Base-by-base conservation (phyloP, 1,140 invertebrate genomes). In the Cyphomyrmex costatus region DNA sequence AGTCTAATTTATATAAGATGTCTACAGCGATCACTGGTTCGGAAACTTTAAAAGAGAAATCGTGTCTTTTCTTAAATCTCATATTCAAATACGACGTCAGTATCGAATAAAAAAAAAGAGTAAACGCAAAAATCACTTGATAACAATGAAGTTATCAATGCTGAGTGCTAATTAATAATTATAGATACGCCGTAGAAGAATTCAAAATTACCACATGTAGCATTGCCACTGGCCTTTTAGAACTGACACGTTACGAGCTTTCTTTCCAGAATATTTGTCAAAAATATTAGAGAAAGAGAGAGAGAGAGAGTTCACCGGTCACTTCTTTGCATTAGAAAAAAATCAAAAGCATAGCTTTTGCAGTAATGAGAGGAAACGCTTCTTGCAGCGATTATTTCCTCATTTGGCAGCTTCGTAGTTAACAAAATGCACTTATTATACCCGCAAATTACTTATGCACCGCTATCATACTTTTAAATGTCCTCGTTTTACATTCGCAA, bases 371-470 rank as follows among this genome's bases (percentile, higher is more conserved):
- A 86, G 63, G 36, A 79, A 90, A 66, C 73, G 79, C 82, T 58
- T 30, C 77, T 58, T 30, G 42, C 42, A 87, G 80, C 73, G 80
- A 84, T 77, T 65, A 73, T 65, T 88, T 61, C 60, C 71, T 63
- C 63, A 36, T 53, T 30, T 21, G 16, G 7, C 58, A 77, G 14
- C 21, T 16, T 36, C 70, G 36, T 16, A 61, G 30, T 42, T 6
- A 74, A 46, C 56, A 73, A 89, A 88, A 88, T 85, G 53, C 66
- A 85, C 70, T 86, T 61, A 61, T 74, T 60, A 70, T 16, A 83
- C 24, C 33, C 74, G 27, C 74, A 60, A 80, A 85, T 88, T 88
- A 58, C 46, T 88, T 88, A 58, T 33, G n/a, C 30, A 77, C 27
- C 27, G 42, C 71, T 77, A 77, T 61, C 85, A 53, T 74, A 71